Evolutionary conservation across 2,888 invertebrate species (phyloP).

Genomic region (Hyles lineata): DNA sequence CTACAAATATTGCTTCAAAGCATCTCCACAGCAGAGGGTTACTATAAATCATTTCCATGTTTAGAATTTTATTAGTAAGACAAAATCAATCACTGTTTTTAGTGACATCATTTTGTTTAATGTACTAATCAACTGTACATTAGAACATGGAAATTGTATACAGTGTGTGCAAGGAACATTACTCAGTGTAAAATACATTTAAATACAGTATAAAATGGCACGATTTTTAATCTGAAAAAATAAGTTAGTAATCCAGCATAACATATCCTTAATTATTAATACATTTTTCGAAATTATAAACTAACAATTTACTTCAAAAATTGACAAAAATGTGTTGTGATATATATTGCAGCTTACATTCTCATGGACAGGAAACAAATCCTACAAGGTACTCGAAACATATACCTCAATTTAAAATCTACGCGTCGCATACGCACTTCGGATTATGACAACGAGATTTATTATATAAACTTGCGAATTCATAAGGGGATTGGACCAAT

Average conservation of each 20-base stretch:
- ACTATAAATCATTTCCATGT: constrained; percentile 28
- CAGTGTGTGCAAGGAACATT: constrained; percentile 41
- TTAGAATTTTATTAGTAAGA: neutral
- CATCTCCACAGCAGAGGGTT: constrained; percentile 37
- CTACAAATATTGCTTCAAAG: constrained; percentile 45
- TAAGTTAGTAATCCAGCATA: constrained; percentile 64
- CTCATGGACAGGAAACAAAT: constrained; percentile 82
- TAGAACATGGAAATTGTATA: constrained; percentile 28
- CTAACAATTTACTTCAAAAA: constrained; percentile 65
- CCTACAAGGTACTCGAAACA: constrained; percentile 79
- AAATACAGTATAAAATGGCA: constrained; percentile 72
- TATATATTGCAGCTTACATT: constrained; percentile 62
- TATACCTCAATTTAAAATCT: constrained; percentile 56
- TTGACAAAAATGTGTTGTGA: constrained; percentile 69
- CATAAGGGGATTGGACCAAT: constrained; percentile 74
- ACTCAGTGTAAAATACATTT: constrained; percentile 44
- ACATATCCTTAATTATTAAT: constrained; percentile 46
- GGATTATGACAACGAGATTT: constrained; percentile 54
- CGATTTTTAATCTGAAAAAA: constrained; percentile 67
- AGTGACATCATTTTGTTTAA: constrained; percentile 1
- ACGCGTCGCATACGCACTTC: constrained; percentile 58
- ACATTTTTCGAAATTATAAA: constrained; percentile 60
- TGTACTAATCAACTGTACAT: constrained; percentile 11
- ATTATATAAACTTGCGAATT: constrained; percentile 52
- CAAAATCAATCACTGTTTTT: constrained; percentile 3